Base-by-base conservation (phyloP, 1,140 invertebrate species). In the Coboldia fuscipes region DNA sequence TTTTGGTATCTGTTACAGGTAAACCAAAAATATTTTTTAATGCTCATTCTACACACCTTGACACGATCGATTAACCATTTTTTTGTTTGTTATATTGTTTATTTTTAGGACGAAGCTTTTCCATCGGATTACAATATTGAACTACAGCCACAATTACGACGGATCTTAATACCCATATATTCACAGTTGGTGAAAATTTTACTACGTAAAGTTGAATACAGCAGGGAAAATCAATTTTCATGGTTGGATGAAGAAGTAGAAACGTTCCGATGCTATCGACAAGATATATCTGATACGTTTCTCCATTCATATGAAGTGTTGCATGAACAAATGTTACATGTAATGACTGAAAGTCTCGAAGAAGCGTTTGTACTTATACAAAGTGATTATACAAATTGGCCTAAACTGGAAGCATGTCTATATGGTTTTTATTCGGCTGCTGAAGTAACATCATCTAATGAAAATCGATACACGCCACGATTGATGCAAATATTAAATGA, bases 1-100 rank as follows among this genome's bases (percentile, higher is more conserved):
- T 85, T 92, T 53, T 94, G 88, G 88, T 92, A 82, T 50, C 72
- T 75, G 30, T 56, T 93, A 21, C 85, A 92, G 62, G 74, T 75
- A 50, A n/a, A n/a, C n/a, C n/a, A 37, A n/a, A 24, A n/a, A 8
- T 7, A 24, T 8, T 24, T 24, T 24, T n/a, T 24, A n/a, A n/a
- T 24, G n/a, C 7, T 24, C 7, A 8, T 24, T 24, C n/a, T n/a
- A 8, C n/a, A 24, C n/a, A n/a, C 7, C 7, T 8, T n/a, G 7
- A 24, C 23, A 24, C n/a, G 7, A 24, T 8, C 23, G 6, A 23
- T 23, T 23, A 7, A 12, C 22, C 6, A 23, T 23, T 7, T 7
- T 23, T 7, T 23, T 23, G 22, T 7, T 23, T 23, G 22, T 7
- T 7, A 23, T 7, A 23, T 23, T 7, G 12, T 23, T 23, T 23